Conservation (phyloP, 2,888 invertebrate species). For the Venusia cambrica region DNA sequence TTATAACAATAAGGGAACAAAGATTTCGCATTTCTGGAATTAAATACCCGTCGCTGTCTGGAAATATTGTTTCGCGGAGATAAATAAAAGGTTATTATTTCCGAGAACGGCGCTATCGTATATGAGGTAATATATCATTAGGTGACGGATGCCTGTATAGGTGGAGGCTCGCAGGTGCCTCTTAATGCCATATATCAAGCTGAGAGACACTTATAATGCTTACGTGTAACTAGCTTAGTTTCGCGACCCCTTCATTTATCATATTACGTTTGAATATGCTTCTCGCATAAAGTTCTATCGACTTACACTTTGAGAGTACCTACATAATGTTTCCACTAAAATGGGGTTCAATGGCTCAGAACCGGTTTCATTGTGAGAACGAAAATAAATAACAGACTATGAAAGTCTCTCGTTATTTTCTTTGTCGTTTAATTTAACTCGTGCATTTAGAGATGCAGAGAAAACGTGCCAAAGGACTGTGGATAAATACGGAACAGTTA, state of each 20-base stretch:
- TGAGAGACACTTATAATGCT: slow-evolving; percentile 20
- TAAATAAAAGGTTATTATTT: slow-evolving; percentile 22
- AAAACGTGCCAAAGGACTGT: slow-evolving; percentile 26
- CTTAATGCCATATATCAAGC: slow-evolving; percentile 38
- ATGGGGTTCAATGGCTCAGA: slow-evolving; percentile 12
- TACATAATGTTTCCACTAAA: slow-evolving; percentile 22
- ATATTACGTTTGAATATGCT: slow-evolving; percentile 30
- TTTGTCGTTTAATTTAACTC: slow-evolving; percentile 23
- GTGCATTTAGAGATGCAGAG: slow-evolving; percentile 25
- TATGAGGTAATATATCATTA: slow-evolving; percentile 35
- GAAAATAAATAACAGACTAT: slow-evolving; percentile 19
- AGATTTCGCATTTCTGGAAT: slow-evolving; percentile 16
- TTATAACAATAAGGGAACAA: slow-evolving; percentile 12
- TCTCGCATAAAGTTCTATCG: slow-evolving; percentile 2
- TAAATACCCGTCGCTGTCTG: slow-evolving; percentile 7
- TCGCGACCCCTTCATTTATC: slow-evolving; percentile 39
- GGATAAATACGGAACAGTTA: slow-evolving; percentile 21
- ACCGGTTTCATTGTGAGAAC: slow-evolving; percentile 10
- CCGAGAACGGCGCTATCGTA: slow-evolving; percentile 8
- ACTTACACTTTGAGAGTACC: slow-evolving; percentile 22
- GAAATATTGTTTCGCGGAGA: slow-evolving; percentile 15
- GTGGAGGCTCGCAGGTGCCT: slow-evolving; percentile 35
- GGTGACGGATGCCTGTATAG: slow-evolving; percentile 49
- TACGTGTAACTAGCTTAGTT: slow-evolving; percentile 37
- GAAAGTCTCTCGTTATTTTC: slow-evolving; percentile 21